Conservation (phyloP, 1,140 invertebrate genomes). For the Leptopilina boulardi region DNA sequence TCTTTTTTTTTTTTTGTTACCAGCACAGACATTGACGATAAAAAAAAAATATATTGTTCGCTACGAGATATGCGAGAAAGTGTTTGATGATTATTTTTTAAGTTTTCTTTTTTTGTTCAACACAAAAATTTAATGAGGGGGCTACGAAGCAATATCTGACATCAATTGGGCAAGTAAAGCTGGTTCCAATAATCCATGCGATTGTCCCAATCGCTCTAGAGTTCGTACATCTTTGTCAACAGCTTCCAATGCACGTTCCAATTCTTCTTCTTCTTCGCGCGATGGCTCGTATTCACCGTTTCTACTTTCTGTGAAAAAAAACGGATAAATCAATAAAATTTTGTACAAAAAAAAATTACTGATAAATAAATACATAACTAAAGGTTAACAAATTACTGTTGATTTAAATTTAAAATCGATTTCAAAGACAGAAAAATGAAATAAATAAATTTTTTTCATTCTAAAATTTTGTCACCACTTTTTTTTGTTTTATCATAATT, state of each 20-base stretch:
- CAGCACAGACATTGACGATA: background rate
- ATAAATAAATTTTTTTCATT: too few relatives aligned
- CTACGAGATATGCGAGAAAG: slow-evolving; percentile 24
- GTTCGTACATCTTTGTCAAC: slow-evolving; percentile 88
- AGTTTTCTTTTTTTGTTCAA: background rate
- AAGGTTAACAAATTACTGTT: too few relatives aligned
- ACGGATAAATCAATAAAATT: slow-evolving; percentile 39
- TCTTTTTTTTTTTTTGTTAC: background rate
- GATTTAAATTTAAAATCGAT: too few relatives aligned
- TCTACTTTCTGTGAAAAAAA: slow-evolving; percentile 75
- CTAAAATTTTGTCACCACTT: too few relatives aligned
- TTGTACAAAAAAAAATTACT: slow-evolving; percentile 26
- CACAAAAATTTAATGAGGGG: slow-evolving; percentile 41
- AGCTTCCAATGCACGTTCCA: slow-evolving; percentile 88
- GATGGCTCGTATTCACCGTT: slow-evolving; percentile 83
- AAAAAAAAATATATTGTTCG: background rate
- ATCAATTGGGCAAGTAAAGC: slow-evolving; percentile 73
- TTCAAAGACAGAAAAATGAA: too few relatives aligned
- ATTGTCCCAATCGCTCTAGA: slow-evolving; percentile 83
- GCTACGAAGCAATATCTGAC: slow-evolving; percentile 76
- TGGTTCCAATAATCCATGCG: slow-evolving; percentile 78
- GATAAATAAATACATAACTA: slow-evolving; percentile 19
- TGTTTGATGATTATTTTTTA: background rate
- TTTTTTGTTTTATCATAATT: too few relatives aligned
- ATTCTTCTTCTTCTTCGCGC: slow-evolving; percentile 88